Evolutionary conservation across 2,888 invertebrate genomes (phyloP).

Genomic region (Phyto melanocephala): DNA sequence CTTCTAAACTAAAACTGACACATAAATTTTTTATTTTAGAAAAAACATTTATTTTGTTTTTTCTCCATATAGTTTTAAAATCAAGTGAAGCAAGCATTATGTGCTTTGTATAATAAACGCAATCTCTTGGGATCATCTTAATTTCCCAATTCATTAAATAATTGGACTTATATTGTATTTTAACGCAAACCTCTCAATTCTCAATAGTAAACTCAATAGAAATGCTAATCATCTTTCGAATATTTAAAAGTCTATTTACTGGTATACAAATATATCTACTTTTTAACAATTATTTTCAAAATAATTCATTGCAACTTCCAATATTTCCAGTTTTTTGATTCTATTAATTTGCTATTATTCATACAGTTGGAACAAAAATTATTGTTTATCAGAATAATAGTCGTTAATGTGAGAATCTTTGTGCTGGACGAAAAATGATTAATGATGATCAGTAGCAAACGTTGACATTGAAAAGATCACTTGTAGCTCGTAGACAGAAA

Average conservation of each 20-base stretch:
- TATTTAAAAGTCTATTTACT: neutral
- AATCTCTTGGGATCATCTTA: neutral
- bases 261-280: neutral
- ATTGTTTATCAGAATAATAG: slow-evolving; percentile 43
- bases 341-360: slow-evolving; percentile 43
- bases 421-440: slow-evolving; percentile 61
- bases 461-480: slow-evolving; percentile 69
- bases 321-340: neutral
- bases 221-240: slow-evolving; percentile 6
- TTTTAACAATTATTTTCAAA: slow-evolving; percentile 31
- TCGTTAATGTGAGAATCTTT: slow-evolving; percentile 11
- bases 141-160: neutral
- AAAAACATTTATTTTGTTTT: no score
- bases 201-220: neutral
- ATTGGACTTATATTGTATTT: neutral
- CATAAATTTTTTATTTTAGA: no score
- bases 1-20: no score
- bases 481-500: slow-evolving; percentile 48
- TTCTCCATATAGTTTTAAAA: no score
- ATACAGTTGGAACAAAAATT: slow-evolving; percentile 6
- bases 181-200: neutral
- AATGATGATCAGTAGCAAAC: slow-evolving; percentile 67
- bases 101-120: no score
- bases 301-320: slow-evolving; percentile 31
- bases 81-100: no score